Percentiles rank a stretch among this genome's conserved stretches.
phyloP scores from a whole-genome alignment of 1,140 invertebrate genomes.

The Pissodes strobi region DNA sequence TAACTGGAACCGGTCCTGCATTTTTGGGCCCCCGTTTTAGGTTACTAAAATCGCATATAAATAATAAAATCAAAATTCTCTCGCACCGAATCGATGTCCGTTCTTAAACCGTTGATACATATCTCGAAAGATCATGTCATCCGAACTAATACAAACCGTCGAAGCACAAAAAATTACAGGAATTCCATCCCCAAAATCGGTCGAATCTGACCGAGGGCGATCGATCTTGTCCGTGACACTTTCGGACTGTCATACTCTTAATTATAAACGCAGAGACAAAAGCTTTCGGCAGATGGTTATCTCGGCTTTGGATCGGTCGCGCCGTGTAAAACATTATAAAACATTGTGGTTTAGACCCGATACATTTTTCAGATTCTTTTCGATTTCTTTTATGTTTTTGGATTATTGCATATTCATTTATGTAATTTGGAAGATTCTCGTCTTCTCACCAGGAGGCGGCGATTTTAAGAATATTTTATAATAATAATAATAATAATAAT shows the following conservation, averaged over 20 bases:
- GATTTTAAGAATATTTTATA: too few relatives aligned
- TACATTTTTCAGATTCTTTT: slow-evolving; percentile 23
- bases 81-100: too few relatives aligned
- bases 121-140: background rate
- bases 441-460: too few relatives aligned
- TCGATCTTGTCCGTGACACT: slow-evolving; percentile 31
- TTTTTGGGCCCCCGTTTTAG: too few relatives aligned
- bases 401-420: background rate
- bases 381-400: too few relatives aligned
- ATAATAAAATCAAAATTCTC: too few relatives aligned
- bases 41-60: too few relatives aligned
- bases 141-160: slow-evolving; percentile 13
- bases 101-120: too few relatives aligned
- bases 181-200: slow-evolving; percentile 21
- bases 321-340: slow-evolving; percentile 32
- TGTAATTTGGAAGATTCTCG: too few relatives aligned
- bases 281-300: slow-evolving; percentile 26
- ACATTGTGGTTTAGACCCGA: slow-evolving; percentile 14
- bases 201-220: slow-evolving; percentile 16
- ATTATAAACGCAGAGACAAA: slow-evolving; percentile 30
- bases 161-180: slow-evolving; percentile 29
- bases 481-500: too few relatives aligned
- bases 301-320: background rate
- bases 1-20: too few relatives aligned
- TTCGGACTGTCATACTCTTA: slow-evolving; percentile 33